A percentile compares a stretch with the other conserved stretches of the same genome.
Conservation (phyloP, 2,888 invertebrate species). For the Heliconius hortense region DNA sequence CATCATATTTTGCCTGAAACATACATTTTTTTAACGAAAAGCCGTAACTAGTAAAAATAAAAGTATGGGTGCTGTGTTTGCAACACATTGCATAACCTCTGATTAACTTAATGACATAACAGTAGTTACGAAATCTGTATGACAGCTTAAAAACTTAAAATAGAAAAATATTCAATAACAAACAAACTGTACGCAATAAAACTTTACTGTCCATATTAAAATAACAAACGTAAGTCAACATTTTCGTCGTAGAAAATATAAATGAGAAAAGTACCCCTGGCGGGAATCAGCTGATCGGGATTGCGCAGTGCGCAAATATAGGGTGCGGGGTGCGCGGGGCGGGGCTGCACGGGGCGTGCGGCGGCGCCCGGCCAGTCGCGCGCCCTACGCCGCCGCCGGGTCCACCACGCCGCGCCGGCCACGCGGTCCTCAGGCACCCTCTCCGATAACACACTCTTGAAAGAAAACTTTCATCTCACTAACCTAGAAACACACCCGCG, state of each 20-base stretch:
- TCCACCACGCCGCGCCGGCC: conserved; percentile 46
- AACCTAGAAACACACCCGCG: conserved; percentile 41
- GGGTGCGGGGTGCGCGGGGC: conserved; percentile 54
- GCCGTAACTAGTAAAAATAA: background rate
- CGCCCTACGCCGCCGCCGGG: conserved; percentile 53
- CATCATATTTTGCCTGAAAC: background rate
- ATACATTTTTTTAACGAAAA: background rate
- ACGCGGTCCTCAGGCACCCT: conserved; percentile 44
- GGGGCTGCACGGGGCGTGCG: conserved; percentile 50
- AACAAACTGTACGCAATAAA: background rate
- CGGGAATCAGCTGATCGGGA: conserved; percentile 80
- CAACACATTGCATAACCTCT: conserved; percentile 21
- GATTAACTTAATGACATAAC: conserved; percentile 16
- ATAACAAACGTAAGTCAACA: conserved; percentile 19
- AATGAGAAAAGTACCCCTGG: conserved; percentile 66
- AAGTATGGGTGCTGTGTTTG: conserved; percentile 16
- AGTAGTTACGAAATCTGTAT: background rate
- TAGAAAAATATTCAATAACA: background rate
- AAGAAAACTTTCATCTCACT: conserved; percentile 48
- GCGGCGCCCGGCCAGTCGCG: conserved; percentile 64
- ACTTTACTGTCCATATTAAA: background rate
- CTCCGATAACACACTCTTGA: conserved; percentile 48
- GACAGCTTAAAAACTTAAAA: background rate
- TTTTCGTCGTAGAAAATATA: conserved; percentile 43
- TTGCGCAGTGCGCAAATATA: conserved; percentile 81